Conservation (phyloP, 2,113 vertebrate species). For the Spilogale gracilis region DNA sequence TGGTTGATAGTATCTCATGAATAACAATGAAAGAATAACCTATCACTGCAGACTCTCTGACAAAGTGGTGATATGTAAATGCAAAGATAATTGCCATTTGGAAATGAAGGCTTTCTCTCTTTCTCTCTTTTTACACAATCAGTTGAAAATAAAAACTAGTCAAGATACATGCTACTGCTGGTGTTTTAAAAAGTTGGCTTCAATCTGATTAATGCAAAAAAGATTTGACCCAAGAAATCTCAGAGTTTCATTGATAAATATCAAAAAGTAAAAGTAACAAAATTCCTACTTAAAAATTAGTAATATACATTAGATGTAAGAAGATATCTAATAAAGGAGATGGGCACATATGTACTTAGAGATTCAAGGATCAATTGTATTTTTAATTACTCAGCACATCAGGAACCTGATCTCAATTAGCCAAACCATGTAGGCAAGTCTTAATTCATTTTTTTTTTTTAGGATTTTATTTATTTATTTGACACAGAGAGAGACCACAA, state of each 20-base stretch:
- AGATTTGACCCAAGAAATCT: conserved; percentile 15
- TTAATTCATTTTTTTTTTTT: background rate
- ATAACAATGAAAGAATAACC: conserved; percentile 47
- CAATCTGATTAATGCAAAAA: background rate
- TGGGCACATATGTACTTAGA: conserved; percentile 29
- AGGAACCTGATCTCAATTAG: conserved; percentile 58
- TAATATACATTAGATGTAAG: conserved; percentile 23
- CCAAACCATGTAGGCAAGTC: background rate
- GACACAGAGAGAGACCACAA: no score
- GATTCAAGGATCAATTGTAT: conserved; percentile 53
- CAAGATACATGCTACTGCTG: background rate
- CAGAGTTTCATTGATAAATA: conserved; percentile 1
- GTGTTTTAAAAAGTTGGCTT: conserved; percentile 3
- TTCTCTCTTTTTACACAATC: background rate
- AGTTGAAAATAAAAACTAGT: conserved; percentile 62
- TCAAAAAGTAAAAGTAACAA: conserved; percentile 39
- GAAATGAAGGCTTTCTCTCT: conserved; percentile 10
- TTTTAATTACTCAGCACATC: conserved; percentile 67
- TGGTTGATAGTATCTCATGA: background rate
- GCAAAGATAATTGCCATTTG: conserved; percentile 58
- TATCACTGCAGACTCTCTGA: background rate
- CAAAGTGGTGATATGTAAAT: conserved; percentile 49
- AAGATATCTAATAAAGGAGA: conserved; percentile 51
- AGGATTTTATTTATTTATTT: no score
- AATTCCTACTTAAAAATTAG: conserved; percentile 20